These are phyloP conservation scores for Pseudochirops corinnae DNA, from an alignment of 2,797 vertebrate genomes.

Conservation along the genomic window DNA sequence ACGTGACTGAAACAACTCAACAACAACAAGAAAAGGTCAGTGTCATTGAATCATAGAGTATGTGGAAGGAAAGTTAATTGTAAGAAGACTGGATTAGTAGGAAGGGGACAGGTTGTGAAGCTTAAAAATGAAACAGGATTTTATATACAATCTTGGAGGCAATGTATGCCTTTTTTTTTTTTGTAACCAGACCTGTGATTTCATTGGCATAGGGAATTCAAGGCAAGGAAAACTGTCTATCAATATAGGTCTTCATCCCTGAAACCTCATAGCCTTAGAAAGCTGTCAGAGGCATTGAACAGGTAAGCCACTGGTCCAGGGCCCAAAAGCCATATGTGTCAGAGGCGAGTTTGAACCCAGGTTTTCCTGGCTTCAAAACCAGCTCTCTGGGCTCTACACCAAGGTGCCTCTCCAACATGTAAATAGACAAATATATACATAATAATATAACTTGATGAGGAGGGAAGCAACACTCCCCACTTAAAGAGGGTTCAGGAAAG, in stretches of 20 bases:
- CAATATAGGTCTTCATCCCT: neutral
- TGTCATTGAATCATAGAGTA: neutral
- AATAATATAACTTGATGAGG: neutral
- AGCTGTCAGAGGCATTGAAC: neutral
- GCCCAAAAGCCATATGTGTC: neutral
- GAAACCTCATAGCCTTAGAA: neutral
- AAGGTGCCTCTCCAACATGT: neutral
- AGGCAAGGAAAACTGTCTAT: neutral
- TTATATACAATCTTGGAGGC: neutral
- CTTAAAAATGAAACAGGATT: neutral
- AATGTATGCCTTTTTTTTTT: neutral
- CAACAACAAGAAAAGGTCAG: neutral
- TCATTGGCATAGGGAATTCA: neutral
- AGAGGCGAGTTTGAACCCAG: neutral
- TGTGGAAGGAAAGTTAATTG: neutral
- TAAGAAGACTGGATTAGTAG: neutral
- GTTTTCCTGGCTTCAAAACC: neutral
- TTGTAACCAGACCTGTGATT: neutral
- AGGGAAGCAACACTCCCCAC: neutral
- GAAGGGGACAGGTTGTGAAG: neutral
- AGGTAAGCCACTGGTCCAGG: neutral
- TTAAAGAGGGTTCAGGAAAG: neutral
- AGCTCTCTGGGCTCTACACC: neutral
- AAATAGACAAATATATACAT: neutral
- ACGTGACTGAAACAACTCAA: neutral